A percentile compares a stretch with the other conserved stretches of the same genome.
Evolutionary conservation across 2,888 invertebrate species (phyloP).

Genomic region (Exephanes ischioxanthus): DNA sequence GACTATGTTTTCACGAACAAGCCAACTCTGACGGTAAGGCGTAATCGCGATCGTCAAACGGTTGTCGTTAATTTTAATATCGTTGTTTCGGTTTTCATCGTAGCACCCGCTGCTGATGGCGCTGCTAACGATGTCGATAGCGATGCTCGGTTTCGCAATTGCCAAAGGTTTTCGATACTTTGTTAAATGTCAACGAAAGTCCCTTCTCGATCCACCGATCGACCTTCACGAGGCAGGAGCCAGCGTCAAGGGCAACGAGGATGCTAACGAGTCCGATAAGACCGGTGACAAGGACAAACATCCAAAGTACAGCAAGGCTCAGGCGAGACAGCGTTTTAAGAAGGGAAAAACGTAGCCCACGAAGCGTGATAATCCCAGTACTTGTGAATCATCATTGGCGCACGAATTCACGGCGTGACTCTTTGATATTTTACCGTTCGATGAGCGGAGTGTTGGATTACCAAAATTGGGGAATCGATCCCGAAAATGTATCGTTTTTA

Average conservation of each 20-base stretch:
- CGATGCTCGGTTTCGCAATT: constrained; percentile 89
- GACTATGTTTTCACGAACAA: constrained; percentile 89
- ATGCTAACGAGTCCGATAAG: constrained; percentile 73
- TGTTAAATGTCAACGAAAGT: constrained; percentile 86
- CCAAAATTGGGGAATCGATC: not conserved
- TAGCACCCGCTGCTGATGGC: constrained; percentile 92
- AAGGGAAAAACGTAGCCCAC: constrained; percentile 88
- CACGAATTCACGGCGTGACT: constrained; percentile 31
- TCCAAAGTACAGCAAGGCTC: constrained; percentile 90
- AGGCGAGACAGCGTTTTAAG: constrained; percentile 91
- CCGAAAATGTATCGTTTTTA: not conserved
- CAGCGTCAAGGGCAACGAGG: constrained; percentile 76
- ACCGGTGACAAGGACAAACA: constrained; percentile 79
- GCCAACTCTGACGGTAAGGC: constrained; percentile 88
- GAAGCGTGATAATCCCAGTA: not conserved
- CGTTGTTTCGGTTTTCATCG: constrained; percentile 69
- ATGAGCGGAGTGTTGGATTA: not conserved
- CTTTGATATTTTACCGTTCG: constrained; percentile 19
- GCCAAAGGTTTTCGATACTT: constrained; percentile 88
- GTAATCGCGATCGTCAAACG: constrained; percentile 19
- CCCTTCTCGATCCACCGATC: constrained; percentile 86
- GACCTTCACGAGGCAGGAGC: constrained; percentile 83
- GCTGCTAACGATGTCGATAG: constrained; percentile 89
- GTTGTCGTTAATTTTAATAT: constrained; percentile 21
- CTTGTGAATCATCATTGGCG: constrained; percentile 35